These are phyloP conservation scores for Drosophila birchii DNA, from an alignment of 2,888 invertebrate genomes.

Conservation along the genomic window DNA sequence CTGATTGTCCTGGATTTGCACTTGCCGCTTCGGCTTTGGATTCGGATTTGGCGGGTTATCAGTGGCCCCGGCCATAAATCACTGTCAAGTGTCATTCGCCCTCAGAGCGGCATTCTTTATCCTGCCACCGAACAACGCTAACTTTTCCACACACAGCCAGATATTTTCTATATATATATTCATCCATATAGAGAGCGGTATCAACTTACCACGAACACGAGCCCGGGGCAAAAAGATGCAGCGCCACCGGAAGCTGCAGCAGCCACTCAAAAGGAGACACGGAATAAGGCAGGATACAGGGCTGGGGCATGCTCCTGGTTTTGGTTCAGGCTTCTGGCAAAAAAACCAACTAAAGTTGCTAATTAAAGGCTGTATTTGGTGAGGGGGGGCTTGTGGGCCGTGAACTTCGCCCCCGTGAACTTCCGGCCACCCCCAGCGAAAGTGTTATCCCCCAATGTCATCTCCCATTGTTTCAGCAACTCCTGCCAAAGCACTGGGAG, in stretches of 20 bases:
- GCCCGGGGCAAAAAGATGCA: conserved; percentile 72
- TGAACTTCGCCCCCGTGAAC: conserved; percentile 64
- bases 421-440: conserved; percentile 57
- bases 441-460: conserved; percentile 63
- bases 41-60: conserved; percentile 75
- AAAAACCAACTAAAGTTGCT: conserved; percentile 65
- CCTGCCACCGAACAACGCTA: conserved; percentile 54
- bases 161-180: conserved; percentile 1
- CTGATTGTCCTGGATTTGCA: conserved; percentile 69
- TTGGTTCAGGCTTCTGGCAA: conserved; percentile 8
- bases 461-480: background rate
- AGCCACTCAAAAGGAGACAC: conserved; percentile 57
- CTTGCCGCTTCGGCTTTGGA: conserved; percentile 61
- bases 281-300: background rate
- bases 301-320: background rate
- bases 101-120: conserved; percentile 61
- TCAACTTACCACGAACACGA: conserved; percentile 66
- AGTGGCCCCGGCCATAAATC: conserved; percentile 83
- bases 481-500: conserved; percentile 1
- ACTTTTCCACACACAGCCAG: conserved; percentile 57
- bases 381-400: conserved; percentile 26
- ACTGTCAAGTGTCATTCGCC: conserved; percentile 85
- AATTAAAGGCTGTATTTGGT: conserved; percentile 75
- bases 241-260: conserved; percentile 64
- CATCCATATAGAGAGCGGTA: conserved; percentile 41